phyloP scores from a whole-genome alignment of 2,797 vertebrate genomes.

The Podarcis lilfordi region DNA sequence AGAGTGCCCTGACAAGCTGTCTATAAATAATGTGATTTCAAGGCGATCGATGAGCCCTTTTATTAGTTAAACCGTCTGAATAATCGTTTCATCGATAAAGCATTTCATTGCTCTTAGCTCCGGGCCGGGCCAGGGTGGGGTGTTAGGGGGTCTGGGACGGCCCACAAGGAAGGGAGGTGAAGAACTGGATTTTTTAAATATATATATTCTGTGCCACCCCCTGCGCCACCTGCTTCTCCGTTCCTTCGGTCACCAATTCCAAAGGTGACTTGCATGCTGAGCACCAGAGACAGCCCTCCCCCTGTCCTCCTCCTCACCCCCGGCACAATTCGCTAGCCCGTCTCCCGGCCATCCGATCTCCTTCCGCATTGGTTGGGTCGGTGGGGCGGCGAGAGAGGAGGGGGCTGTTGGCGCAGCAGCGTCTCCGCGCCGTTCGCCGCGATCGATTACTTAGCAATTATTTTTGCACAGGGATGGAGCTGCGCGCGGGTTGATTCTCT shows the following conservation, averaged over 20 bases:
- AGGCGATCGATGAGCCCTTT: conserved; percentile 76
- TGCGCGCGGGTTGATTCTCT: not conserved
- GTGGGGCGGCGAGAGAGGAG: not conserved
- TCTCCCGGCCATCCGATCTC: not conserved
- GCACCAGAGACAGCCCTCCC: not conserved
- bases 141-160: not conserved
- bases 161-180: not conserved
- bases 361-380: not conserved
- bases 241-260: not conserved
- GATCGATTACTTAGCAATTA: not conserved
- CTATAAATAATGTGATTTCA: conserved; percentile 68
- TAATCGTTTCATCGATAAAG: conserved; percentile 83
- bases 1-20: conserved; percentile 40
- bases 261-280: not conserved
- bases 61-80: conserved; percentile 82
- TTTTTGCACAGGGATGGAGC: not conserved
- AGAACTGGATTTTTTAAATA: not conserved
- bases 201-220: too few relatives aligned
- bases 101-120: conserved; percentile 67
- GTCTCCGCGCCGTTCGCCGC: not conserved
- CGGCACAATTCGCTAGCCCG: not conserved
- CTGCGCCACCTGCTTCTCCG: too few relatives aligned
- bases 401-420: not conserved
- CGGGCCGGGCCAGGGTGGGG: conserved; percentile 30
- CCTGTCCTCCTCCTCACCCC: not conserved